These are phyloP conservation scores for Idaea dimidiata DNA, from an alignment of 2,888 invertebrate species.

Conservation along the genomic window DNA sequence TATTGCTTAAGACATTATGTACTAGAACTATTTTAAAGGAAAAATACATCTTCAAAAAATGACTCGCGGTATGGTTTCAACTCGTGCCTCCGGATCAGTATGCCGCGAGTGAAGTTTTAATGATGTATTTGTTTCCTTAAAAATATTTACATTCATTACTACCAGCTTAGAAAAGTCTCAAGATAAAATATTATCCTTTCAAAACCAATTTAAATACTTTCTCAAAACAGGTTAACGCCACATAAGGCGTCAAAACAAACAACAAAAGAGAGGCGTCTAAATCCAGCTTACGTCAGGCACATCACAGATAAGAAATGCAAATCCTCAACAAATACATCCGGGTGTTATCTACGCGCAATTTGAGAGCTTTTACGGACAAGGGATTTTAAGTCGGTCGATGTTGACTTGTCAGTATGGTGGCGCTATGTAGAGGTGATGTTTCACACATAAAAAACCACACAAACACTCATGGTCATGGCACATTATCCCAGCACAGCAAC, in stretches of 20 bases:
- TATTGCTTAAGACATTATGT: too few relatives aligned
- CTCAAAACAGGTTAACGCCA: neutral
- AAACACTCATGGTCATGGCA: too few relatives aligned
- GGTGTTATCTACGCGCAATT: constrained; percentile 52
- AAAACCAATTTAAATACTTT: neutral
- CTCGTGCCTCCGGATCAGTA: too few relatives aligned
- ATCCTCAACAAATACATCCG: constrained; percentile 47
- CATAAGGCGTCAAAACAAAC: constrained; percentile 2
- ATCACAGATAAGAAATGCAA: constrained; percentile 51
- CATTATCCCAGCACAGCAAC: too few relatives aligned
- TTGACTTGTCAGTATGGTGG: neutral
- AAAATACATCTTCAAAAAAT: too few relatives aligned
- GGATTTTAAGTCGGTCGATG: neutral
- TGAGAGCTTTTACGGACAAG: constrained; percentile 37
- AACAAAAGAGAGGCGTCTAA: constrained; percentile 16
- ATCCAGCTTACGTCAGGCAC: constrained; percentile 38
- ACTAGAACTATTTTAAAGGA: too few relatives aligned
- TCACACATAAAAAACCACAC: too few relatives aligned
- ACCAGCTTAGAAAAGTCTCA: too few relatives aligned
- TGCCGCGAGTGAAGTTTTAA: too few relatives aligned
- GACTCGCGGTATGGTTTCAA: too few relatives aligned
- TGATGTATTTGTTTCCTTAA: too few relatives aligned
- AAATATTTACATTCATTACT: too few relatives aligned
- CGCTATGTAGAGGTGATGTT: neutral
- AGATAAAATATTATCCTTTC: neutral